These are phyloP conservation scores for Heterocephalus glaber DNA, from an alignment of 2,113 vertebrate species.

Conservation along the genomic window DNA sequence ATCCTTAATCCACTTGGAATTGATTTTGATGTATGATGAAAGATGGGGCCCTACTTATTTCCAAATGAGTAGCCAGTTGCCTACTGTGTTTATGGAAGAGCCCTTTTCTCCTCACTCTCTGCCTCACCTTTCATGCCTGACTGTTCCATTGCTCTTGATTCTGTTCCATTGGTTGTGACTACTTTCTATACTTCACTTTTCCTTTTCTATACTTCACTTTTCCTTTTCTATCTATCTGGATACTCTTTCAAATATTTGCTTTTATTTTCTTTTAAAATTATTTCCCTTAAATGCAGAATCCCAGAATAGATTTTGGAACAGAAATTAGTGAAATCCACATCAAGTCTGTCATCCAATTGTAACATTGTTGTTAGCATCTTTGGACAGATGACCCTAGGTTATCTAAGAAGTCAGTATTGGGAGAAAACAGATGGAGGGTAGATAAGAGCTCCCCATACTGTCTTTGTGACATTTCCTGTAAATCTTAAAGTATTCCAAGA, in stretches of 20 bases:
- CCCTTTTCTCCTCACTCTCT: not conserved
- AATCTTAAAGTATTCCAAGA: not conserved
- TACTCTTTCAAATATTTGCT: not conserved
- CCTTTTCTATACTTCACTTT: not conserved
- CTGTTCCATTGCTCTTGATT: not conserved
- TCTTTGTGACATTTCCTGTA: not conserved
- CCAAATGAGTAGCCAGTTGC: not conserved
- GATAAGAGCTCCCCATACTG: not conserved
- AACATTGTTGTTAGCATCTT: not conserved
- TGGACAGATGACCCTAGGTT: not conserved
- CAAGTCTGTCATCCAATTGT: not conserved
- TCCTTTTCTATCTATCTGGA: not conserved
- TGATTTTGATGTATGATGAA: not conserved
- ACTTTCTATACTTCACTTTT: not conserved
- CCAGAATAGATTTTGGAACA: not conserved
- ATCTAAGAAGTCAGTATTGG: not conserved
- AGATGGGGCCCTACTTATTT: not conserved
- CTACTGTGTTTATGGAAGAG: not conserved
- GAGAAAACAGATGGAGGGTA: not conserved
- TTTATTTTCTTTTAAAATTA: conserved; percentile 10
- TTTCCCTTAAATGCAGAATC: not conserved
- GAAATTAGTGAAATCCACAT: not conserved
- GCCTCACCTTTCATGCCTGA: not conserved
- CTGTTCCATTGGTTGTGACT: not conserved
- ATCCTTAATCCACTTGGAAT: not conserved